Evolutionary conservation across 2,113 vertebrate genomes (phyloP), one percentile per base, ranked within the genome.

Genomic region (Atherinomorus stipes): DNA sequence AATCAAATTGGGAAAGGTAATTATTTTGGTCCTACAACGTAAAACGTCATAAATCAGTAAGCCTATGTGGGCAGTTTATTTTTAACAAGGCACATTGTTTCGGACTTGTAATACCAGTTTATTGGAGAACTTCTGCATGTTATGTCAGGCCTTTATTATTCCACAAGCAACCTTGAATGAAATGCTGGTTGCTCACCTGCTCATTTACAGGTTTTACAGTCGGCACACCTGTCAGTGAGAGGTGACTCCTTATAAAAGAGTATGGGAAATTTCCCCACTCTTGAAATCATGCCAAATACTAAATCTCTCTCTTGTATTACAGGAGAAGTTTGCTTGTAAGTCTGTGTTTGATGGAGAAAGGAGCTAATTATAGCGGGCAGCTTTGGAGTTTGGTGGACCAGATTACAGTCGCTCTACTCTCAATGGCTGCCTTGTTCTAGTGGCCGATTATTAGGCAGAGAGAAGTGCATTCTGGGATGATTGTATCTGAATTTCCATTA

Each of bases 391-490:
- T 80, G 79, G 83, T 81, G 84, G 77, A 82, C 86, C 86, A 91
- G 92, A 93, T 94, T 94, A 94, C 86, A 90, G 87, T 85, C 87
- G 74, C 86, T 90, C 68, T 87, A 71, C 78, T 79, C 83, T 94
- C 90, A 94, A 94, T 93, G 89, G 89, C 65, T 34, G 88, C 93
- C 91, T 93, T 94, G 94, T 94, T 93, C 85, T 89, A 75, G 84
- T 80, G 79, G 85, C 84, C 73, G 87, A 93, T 93, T 94, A 94
- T 89, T 87, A 86, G 83, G 85, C 85, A 85, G 90, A 58, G 88
- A 90, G 91, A 92, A 91, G 85, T 90, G 90, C 90, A 93, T 92
- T 94, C 92, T 93, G 90, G 92, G 93, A 93, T 89, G 88, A 93
- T 90, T 92, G 87, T 83, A 91, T 93, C 91, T 87, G 83, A 93